phyloP scores from a whole-genome alignment of 2,797 vertebrate species.

The Lithobates sylvaticus region DNA sequence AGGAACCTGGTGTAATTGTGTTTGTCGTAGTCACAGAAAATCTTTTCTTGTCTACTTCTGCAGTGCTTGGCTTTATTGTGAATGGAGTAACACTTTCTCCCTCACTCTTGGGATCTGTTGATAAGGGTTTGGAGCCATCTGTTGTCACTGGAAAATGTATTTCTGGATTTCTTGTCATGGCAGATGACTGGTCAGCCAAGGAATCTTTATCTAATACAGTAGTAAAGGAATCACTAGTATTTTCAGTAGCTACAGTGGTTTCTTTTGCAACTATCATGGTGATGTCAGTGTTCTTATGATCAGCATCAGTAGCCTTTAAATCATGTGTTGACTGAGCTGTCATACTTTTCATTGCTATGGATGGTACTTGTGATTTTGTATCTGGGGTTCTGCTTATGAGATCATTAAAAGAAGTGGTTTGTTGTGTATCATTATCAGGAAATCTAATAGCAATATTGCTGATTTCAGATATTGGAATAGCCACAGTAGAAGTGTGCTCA shows the following conservation, averaged over 20 bases:
- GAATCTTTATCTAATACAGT: constrained; percentile 16
- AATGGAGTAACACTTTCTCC: background rate
- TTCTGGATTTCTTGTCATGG: background rate
- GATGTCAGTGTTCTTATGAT: background rate
- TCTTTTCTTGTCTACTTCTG: constrained; percentile 47
- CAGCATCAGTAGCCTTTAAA: background rate
- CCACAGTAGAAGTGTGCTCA: constrained; percentile 27
- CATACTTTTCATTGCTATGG: background rate
- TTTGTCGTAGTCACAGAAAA: constrained; percentile 41
- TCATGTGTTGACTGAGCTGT: background rate
- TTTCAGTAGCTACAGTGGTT: background rate
- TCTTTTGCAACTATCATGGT: constrained; percentile 21
- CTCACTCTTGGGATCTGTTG: constrained; percentile 3
- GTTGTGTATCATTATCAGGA: background rate
- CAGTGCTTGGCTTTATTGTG: background rate
- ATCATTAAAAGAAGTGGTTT: background rate
- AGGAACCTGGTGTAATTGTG: constrained; percentile 31
- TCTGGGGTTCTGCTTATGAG: background rate
- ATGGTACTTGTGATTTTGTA: background rate
- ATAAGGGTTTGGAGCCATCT: background rate
- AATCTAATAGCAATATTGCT: too few relatives aligned
- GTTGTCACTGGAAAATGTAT: background rate
- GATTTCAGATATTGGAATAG: background rate
- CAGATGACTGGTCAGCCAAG: background rate
- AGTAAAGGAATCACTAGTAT: background rate